Evolutionary conservation across 2,888 invertebrate species (phyloP), one percentile per base, ranked within the genome.

Genomic region (Philopedon plagiatum): DNA sequence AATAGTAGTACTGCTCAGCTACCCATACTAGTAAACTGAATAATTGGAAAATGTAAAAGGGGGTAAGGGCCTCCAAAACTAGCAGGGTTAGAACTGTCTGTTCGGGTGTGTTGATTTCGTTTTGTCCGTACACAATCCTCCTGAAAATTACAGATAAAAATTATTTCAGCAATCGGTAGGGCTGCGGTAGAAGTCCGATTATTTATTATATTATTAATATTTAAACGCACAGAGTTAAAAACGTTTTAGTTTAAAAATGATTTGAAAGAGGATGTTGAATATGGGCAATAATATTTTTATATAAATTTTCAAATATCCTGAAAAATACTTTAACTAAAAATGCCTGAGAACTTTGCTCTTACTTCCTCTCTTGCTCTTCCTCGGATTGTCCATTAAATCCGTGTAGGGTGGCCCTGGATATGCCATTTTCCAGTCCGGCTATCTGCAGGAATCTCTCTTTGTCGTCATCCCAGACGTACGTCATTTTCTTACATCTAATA

Each of bases 31-130:
- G 89, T 74, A 95, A 92, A 41, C 96, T 96, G 87, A 96, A 96
- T 75, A 97, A 84, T 90, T 98, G 97, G 88, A 98, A 98, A 82
- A 97, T 92, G 87, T 97, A 98, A 87, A 97, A 98, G 4, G 98
- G 97, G 83, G 97, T 96, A 79, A 97, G 90, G n/a, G 94, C 92
- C 85, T 96, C 96, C 75, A 95, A 86, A 13, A 93, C 88, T 0
- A 96, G 86, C 3, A 96, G 87, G 0, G 91, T 91, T 74, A 91
- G 82, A 57, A 94, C 87, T 62, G 91, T 90, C 81, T 93, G 91
- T 11, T 95, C 90, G 0, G 94, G 94, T 34, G 97, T 92, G 71
- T 90, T 89, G 78, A 96, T 96, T 85, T 94, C 92, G 85, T 96
- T 96, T 46, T 89, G 86, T 0, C 96, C 96, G 83, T 94, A 96